These are phyloP conservation scores for Cariama cristata DNA, from an alignment of 2,113 vertebrate species.

Conservation along the genomic window DNA sequence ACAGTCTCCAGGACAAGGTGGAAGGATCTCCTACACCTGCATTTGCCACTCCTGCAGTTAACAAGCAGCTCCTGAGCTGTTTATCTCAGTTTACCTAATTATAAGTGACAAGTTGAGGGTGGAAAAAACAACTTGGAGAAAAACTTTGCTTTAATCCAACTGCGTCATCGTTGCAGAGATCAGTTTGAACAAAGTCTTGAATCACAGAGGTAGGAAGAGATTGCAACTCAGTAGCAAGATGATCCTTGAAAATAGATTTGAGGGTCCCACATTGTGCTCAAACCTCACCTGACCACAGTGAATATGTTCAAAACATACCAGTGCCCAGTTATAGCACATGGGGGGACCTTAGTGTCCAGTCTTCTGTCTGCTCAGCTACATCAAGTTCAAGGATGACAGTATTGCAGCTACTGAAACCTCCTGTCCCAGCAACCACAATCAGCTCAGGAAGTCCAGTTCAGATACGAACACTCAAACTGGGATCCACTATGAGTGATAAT, in stretches of 20 bases:
- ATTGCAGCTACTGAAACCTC: background rate
- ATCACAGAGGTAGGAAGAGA: background rate
- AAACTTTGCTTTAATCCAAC: background rate
- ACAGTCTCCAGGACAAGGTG: background rate
- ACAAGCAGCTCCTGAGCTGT: background rate
- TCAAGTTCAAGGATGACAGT: background rate
- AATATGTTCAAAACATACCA: background rate
- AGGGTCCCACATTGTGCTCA: background rate
- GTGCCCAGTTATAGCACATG: background rate
- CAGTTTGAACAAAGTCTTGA: background rate
- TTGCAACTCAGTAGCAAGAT: background rate
- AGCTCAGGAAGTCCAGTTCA: background rate
- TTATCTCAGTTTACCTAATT: background rate
- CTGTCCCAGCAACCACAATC: background rate
- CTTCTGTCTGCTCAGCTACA: background rate
- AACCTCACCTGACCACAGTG: background rate
- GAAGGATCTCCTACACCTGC: background rate
- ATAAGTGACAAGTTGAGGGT: background rate
- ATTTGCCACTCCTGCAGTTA: background rate
- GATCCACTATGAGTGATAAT: background rate
- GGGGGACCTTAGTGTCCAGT: accelerated
- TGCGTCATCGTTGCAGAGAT: background rate
- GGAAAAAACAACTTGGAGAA: background rate
- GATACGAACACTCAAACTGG: no score
- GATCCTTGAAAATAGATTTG: background rate